Evolutionary conservation across 2,797 vertebrate species (phyloP), one percentile per base, ranked within the genome.

Genomic region (Malacoraja senta): DNA sequence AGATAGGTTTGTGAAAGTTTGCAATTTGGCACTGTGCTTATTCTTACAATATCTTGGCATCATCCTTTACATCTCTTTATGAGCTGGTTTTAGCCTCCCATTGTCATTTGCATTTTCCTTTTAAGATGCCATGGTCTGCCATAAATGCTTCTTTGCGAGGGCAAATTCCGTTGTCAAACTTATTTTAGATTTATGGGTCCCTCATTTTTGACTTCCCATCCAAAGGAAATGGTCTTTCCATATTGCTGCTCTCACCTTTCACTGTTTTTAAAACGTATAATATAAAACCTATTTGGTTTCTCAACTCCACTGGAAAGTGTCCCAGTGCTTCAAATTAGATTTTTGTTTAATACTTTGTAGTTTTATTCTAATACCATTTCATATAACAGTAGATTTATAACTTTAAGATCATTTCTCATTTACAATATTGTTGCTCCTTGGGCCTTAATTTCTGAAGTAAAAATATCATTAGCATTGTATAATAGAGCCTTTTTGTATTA

Each of bases 261-360:
- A 83, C 44, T 13, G 53, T 84, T 84, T 84, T n/a, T 58, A 61
- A 84, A n/a, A 88, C 29, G 19, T 88, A 7, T 32, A n/a, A 65
- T 88, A 88, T 29, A 88, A 63, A 58, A 32, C 83, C 53, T 26
- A 53, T 83, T 63, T 58, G 80, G 38, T n/a, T 84, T 84, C 81
- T 61, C 26, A 58, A n/a, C 83, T 86, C 58, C 26, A 63, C 6
- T 86, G 83, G 83, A 86, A 63, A 63, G 61, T 1, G 83, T 83
- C 53, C 13, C 32, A 84, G 81, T 63, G 19, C 63, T 65, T 65
- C 29, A n/a, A 17, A 86, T 63, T 7, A 19, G 8, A 72, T 72
- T 72, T 72, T 72, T 72, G 2, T 38, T 53, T 74, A 21, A 19
- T 26, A 19, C 71, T 74, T 77, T 78, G 32, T 35, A 63, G 13